Conservation (phyloP, 2,797 vertebrate species). For the Gymnoscopelus braueri region DNA sequence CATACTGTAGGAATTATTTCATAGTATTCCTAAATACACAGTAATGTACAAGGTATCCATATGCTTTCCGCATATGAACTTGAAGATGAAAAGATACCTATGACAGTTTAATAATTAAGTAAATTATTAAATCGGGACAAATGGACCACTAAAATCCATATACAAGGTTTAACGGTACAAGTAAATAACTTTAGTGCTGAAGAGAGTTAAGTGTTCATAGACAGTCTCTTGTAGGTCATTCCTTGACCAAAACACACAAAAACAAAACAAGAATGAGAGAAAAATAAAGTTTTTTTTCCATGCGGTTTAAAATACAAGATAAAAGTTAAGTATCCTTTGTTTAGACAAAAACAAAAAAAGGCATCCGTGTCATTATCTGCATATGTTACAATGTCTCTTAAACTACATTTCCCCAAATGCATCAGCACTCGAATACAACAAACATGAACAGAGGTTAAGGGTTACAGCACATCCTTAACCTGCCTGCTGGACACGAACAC, state of each 20-base stretch:
- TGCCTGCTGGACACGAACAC: constrained; percentile 42
- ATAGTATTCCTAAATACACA: constrained; percentile 62
- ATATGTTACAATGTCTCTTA: constrained; percentile 28
- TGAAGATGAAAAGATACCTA: constrained; percentile 43
- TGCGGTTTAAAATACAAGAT: constrained; percentile 63
- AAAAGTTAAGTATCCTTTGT: constrained; percentile 22
- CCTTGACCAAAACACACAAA: constrained; percentile 42
- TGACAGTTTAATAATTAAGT: constrained; percentile 39
- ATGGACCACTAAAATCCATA: constrained; percentile 31
- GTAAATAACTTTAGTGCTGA: constrained; percentile 39
- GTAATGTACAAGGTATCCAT: constrained; percentile 67
- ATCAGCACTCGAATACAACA: constrained; percentile 50
- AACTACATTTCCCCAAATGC: constrained; percentile 45
- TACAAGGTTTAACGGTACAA: constrained; percentile 22
- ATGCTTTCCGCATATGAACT: constrained; percentile 38
- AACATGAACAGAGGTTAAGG: constrained; percentile 49
- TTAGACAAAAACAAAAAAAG: constrained; percentile 31
- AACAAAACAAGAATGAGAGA: constrained; percentile 54
- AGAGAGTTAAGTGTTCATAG: constrained; percentile 52
- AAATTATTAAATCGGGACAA: constrained; percentile 39
- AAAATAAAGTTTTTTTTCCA: constrained; percentile 51
- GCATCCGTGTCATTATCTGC: constrained; percentile 47
- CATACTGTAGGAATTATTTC: constrained; percentile 51
- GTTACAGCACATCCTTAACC: constrained; percentile 37
- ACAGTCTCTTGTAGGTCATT: constrained; percentile 39